Conservation (phyloP, 2,113 vertebrate species). For the Aphyosemion australe region DNA sequence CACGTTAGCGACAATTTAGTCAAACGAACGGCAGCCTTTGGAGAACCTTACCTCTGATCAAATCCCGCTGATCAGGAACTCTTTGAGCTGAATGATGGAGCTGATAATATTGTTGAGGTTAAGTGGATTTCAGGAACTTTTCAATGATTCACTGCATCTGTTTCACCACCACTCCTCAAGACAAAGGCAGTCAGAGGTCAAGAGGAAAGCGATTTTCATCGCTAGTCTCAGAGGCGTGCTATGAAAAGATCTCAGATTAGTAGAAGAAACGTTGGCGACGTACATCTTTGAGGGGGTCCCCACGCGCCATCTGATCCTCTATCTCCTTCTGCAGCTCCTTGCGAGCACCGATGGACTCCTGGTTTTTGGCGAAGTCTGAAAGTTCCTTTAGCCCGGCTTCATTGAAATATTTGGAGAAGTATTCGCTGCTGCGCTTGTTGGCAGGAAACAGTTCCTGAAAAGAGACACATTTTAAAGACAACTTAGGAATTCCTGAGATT, state of each 20-base stretch:
- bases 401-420: slow-evolving; percentile 97
- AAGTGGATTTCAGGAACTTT: slow-evolving; percentile 34
- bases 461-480: background rate
- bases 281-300: slow-evolving; percentile 93
- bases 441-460: slow-evolving; percentile 94
- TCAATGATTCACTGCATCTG: slow-evolving; percentile 25
- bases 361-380: slow-evolving; percentile 93
- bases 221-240: background rate
- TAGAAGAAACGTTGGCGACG: slow-evolving; percentile 28
- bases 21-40: background rate
- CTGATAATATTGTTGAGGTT: slow-evolving; percentile 33
- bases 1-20: background rate
- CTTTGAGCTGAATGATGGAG: slow-evolving; percentile 7
- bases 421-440: slow-evolving; percentile 95
- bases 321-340: slow-evolving; percentile 97
- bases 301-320: slow-evolving; percentile 93
- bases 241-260: background rate
- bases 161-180: slow-evolving; percentile 23
- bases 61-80: slow-evolving; percentile 8
- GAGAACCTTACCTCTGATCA: slow-evolving; percentile 15
- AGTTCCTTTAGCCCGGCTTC: slow-evolving; percentile 94
- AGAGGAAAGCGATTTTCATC: slow-evolving; percentile 15
- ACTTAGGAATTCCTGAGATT: too few relatives aligned
- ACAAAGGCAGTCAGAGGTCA: slow-evolving; percentile 32
- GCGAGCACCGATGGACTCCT: slow-evolving; percentile 94